phyloP scores from a whole-genome alignment of 1,140 invertebrate genomes.

The Schlechtendalia chinensis region DNA sequence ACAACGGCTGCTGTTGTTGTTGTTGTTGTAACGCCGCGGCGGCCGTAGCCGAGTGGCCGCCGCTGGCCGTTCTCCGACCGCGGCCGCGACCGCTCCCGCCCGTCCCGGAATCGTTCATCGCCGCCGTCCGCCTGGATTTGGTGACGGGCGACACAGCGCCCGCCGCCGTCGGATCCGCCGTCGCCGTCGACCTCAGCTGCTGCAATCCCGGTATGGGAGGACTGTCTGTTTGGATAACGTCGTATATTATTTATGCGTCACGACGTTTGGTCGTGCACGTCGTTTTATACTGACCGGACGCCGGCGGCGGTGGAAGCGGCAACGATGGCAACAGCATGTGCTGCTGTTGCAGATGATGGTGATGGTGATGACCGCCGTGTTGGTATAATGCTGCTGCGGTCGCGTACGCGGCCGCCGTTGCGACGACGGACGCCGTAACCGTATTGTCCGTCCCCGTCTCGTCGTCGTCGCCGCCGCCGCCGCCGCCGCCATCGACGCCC shows the following conservation, averaged over 20 bases:
- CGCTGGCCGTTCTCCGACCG: neutral
- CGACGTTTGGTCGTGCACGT: too few species aligned
- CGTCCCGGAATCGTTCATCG: neutral
- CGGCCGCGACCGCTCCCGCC: neutral
- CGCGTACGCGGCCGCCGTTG: constrained; percentile 18
- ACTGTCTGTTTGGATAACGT: neutral
- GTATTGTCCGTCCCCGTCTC: neutral
- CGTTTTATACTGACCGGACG: neutral
- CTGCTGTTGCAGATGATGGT: neutral
- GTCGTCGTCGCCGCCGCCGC: neutral
- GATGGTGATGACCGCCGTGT: neutral
- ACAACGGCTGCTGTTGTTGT: neutral
- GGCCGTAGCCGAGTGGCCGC: constrained; percentile 52
- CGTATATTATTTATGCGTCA: too few species aligned
- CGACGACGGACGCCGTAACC: neutral
- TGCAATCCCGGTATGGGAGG: neutral
- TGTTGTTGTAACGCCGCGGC: constrained; percentile 56
- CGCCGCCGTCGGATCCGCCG: neutral
- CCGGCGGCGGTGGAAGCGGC: neutral
- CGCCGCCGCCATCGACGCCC: neutral
- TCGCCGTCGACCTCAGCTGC: neutral
- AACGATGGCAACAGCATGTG: neutral
- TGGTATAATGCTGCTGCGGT: constrained; percentile 5
- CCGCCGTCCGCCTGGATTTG: neutral
- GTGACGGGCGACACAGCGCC: neutral